Base-by-base conservation (phyloP, 2,888 invertebrate genomes). In the Schrankia costaestrigalis region DNA sequence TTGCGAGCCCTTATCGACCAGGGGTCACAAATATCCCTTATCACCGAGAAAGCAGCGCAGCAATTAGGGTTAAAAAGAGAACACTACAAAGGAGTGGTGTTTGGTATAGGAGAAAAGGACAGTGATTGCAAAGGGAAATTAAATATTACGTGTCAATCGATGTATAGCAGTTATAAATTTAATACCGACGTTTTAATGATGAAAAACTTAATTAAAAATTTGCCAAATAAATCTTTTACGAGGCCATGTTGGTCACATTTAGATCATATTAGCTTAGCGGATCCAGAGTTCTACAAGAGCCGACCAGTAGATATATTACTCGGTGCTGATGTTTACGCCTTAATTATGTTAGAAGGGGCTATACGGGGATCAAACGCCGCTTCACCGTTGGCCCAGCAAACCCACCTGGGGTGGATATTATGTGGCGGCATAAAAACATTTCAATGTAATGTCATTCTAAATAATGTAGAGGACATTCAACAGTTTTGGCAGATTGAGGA, bases 401-500 rank as follows among this genome's bases (percentile, higher is more conserved):
- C 23, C n/a, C 6, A n/a, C 11, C 3, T 23, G 6, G 23, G 23
- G 7, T 17, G 17, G 17, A 17, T 17, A 5, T 5, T 17, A 5
- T 17, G 7, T 7, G 17, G 17, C 7, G 7, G 7, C 7, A 7
- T 3, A 17, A 17, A 5, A 7, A 17, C 17, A 17, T 17, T 26
- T 15, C 33, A 33, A 3, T 33, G 33, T 13, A 33, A 33, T 13
- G 17, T 27, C 1, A 19, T 33, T 3, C 9, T 33, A 5, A 33
- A 22, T 3, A 21, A 33, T 8, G 21, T 33, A 5, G 10, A 19
- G 10, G 26, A 32, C 11, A 26, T 32, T 21, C 24, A 24, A 1
- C 3, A 9, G 3, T 32, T 32, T 21, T 32, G 32, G 32, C n/a
- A 21, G 9, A 26, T 33, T 7, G 26, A 33, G 15, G 26, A 33